Base-by-base conservation (phyloP, 1,140 invertebrate genomes). In the Hirudo medicinalis region DNA sequence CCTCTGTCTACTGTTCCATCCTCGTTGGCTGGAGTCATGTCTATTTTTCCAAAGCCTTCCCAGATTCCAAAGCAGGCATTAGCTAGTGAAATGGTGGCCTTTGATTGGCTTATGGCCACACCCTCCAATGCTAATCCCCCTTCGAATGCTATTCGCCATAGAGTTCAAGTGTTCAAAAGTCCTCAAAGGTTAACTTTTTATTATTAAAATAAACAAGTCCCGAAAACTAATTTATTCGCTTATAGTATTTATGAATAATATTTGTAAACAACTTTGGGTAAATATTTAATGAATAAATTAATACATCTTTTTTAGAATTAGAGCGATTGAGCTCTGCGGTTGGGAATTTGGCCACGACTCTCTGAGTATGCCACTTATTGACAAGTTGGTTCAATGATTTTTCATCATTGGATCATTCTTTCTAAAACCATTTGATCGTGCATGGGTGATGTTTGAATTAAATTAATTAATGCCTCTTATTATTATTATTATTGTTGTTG, bases 111-210 rank as follows among this genome's bases (percentile, higher is more conserved):
- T 22, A 63, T 63, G 57, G 29, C 57, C 22, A 63, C 57, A 13
- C 11, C 57, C 8, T 25, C 57, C 22, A 63, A 25, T 63, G 13
- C 57, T n/a, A 32, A 32, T 49, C 43, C 43, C 13, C 43, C 43
- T 15, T 49, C 43, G 3, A 49, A 49, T 49, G 43, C 43, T 9
- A 49, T 49, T 49, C 43, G 43, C 9, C 43, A 49, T 13, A 49
- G 43, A 49, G 43, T 49, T 32, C 57, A 63, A 32, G 57, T 63
- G 13, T 63, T 63, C 19, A 63, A 63, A 63, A 63, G 57, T 63
- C 20, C 57, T 25, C 57, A 25, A 20, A 63, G 57, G 57, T 63
- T 63, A 25, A 32, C 29, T 22, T 22, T 63, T 63, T 22, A 49
- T 49, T 49, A 15, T 40, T 40, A 49, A 49, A 49, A 49, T 49